phyloP scores from a whole-genome alignment of 2,888 invertebrate genomes.

The Troides aeacus region DNA sequence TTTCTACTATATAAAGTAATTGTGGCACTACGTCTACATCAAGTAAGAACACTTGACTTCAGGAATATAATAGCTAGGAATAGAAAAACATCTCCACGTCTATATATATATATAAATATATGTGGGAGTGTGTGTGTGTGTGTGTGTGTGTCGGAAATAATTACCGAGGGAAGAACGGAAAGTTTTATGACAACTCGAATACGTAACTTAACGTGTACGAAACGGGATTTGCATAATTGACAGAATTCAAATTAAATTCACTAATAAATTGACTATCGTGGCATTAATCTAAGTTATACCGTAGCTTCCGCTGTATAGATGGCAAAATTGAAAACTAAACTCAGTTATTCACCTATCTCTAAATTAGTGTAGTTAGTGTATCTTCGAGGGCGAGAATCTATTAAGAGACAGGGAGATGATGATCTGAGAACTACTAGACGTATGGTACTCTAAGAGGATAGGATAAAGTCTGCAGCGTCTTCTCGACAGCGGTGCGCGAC shows the following conservation, averaged over 20 bases:
- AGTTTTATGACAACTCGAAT: not conserved
- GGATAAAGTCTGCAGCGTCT: constrained; percentile 61
- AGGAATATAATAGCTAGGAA: constrained; percentile 55
- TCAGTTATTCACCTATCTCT: constrained; percentile 17
- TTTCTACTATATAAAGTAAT: constrained; percentile 34
- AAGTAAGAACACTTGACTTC: constrained; percentile 52
- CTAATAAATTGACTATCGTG: constrained; percentile 69
- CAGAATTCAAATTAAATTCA: constrained; percentile 65
- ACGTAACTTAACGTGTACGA: constrained; percentile 5
- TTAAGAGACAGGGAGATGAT: constrained; percentile 30
- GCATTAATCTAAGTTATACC: constrained; percentile 59
- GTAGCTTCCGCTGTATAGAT: constrained; percentile 39
- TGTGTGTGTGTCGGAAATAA: not conserved
- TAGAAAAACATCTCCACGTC: constrained; percentile 45
- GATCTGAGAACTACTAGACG: constrained; percentile 41
- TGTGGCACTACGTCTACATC: constrained; percentile 68
- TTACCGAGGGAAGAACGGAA: not conserved
- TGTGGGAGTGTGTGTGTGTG: too few relatives aligned
- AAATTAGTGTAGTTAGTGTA: constrained; percentile 13
- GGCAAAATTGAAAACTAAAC: constrained; percentile 26
- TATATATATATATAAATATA: not conserved
- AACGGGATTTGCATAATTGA: constrained; percentile 59
- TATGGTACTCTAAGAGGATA: constrained; percentile 54
- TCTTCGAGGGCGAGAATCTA: constrained; percentile 1
- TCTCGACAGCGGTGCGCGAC: constrained; percentile 71